Evolutionary conservation across 1,140 invertebrate genomes (phyloP).

Genomic region (Solenopsis fugax): DNA sequence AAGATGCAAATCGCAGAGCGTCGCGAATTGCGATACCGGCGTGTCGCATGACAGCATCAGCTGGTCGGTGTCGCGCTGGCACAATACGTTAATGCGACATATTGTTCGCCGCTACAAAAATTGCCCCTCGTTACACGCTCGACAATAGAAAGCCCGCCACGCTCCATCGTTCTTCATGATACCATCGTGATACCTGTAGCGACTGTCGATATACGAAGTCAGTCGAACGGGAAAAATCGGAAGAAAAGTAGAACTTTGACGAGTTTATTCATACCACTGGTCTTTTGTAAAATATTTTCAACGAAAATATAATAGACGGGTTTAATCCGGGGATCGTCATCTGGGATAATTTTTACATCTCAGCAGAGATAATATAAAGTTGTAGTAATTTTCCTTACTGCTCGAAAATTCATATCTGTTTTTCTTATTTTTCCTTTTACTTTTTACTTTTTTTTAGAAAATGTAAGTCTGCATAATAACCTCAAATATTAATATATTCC

Average conservation of each 20-base stretch:
- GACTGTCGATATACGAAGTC: neutral
- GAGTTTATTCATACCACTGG: constrained; percentile 1
- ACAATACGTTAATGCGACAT: constrained; percentile 86
- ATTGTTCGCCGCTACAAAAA: constrained; percentile 86
- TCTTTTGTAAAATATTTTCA: constrained; percentile 46
- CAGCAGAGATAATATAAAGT: no score
- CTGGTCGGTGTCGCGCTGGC: constrained; percentile 43
- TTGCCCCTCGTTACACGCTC: constrained; percentile 83
- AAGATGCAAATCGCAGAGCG: constrained; percentile 74
- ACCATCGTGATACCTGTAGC: neutral
- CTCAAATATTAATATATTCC: no score
- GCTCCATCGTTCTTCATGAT: constrained; percentile 5
- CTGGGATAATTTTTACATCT: no score
- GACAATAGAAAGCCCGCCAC: constrained; percentile 77
- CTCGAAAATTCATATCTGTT: no score
- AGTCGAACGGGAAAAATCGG: constrained; percentile 26
- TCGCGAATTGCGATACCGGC: constrained; percentile 72
- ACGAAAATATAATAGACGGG: constrained; percentile 8
- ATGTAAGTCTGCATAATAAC: no score
- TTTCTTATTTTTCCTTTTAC: no score
- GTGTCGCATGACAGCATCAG: constrained; percentile 68
- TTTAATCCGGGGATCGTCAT: no score
- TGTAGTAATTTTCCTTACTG: no score
- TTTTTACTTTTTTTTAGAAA: no score
- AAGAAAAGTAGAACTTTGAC: neutral